These are phyloP conservation scores for Cyclargus thomasi DNA, from an alignment of 1,140 invertebrate species.

Conservation along the genomic window DNA sequence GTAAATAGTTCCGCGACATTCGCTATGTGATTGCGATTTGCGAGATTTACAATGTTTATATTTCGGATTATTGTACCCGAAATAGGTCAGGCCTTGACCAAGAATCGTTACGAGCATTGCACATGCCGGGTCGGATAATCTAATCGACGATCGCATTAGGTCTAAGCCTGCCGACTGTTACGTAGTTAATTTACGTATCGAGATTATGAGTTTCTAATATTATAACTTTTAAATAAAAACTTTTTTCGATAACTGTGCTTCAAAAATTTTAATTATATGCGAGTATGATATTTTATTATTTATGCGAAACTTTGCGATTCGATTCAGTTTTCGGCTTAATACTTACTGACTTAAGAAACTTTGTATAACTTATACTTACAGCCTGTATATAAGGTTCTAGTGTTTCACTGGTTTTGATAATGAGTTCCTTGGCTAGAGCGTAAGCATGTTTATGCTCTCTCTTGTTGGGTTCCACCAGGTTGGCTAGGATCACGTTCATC, in stretches of 20 bases:
- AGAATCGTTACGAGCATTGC: neutral
- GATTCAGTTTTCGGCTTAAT: no score
- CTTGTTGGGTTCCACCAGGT: constrained; percentile 97
- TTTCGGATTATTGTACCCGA: neutral
- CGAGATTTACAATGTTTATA: neutral
- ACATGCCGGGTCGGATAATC: neutral
- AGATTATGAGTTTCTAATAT: no score
- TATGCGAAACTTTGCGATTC: no score
- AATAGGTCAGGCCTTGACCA: neutral
- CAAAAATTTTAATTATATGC: no score
- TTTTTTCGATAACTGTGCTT: no score
- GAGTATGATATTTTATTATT: no score
- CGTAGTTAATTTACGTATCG: no score
- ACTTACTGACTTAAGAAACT: no score
- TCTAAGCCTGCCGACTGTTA: neutral
- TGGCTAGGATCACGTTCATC: constrained; percentile 94
- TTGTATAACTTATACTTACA: constrained; percentile 75
- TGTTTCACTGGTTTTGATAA: constrained; percentile 92
- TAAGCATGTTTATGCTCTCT: constrained; percentile 93
- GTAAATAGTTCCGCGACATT: neutral
- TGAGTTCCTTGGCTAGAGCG: constrained; percentile 91
- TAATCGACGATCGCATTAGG: neutral
- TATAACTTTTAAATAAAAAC: no score
- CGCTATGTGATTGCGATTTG: neutral
- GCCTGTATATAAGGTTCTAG: constrained; percentile 95